Percentiles rank a stretch among this genome's conserved stretches.
These are phyloP conservation scores for Grammomys surdaster DNA, from an alignment of 2,113 vertebrate species.

Conservation along the genomic window DNA sequence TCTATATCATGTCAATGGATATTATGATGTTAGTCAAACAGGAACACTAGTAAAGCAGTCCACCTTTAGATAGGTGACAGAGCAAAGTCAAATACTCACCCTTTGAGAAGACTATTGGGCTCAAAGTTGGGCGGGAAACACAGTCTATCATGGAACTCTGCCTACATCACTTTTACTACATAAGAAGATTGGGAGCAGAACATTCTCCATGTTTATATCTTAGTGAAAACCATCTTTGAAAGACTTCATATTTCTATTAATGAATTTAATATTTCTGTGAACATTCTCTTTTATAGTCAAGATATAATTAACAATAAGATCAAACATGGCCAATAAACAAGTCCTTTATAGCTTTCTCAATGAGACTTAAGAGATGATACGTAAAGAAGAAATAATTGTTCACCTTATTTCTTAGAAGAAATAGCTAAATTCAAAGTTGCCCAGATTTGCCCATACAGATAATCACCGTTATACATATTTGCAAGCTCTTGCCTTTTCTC, in stretches of 20 bases:
- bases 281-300: background rate
- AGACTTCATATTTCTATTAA: background rate
- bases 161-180: background rate
- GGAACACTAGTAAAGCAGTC: background rate
- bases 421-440: slow-evolving; percentile 25
- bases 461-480: background rate
- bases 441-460: background rate
- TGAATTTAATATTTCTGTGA: background rate
- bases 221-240: background rate
- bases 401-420: background rate
- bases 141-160: rapidly evolving
- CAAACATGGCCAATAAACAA: background rate
- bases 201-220: background rate
- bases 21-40: background rate
- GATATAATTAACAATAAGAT: background rate
- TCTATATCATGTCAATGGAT: background rate
- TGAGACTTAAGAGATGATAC: slow-evolving; percentile 35
- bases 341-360: slow-evolving; percentile 5
- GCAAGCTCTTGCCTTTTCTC: slow-evolving; percentile 14
- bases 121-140: background rate
- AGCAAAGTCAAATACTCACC: background rate
- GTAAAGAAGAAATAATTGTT: slow-evolving; percentile 30
- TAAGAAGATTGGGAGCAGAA: background rate
- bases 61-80: background rate
- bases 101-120: background rate